phyloP scores from a whole-genome alignment of 2,888 invertebrate species.

The Pyrocoelia pectoralis region DNA sequence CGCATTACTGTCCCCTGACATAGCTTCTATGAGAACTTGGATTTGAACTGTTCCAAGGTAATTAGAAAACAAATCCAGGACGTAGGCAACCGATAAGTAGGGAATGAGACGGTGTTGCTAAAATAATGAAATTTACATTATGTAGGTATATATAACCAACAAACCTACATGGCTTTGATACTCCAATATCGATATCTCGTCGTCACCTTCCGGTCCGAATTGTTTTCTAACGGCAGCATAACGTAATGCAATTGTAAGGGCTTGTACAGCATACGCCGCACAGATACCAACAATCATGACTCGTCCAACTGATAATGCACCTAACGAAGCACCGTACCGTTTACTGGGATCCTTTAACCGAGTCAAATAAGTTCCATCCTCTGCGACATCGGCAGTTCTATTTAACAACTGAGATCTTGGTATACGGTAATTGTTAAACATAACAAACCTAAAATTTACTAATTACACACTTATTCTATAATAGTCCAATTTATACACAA shows the following conservation, averaged over 20 bases:
- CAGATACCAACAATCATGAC: slow-evolving; percentile 73
- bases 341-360: slow-evolving; percentile 84
- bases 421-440: slow-evolving; percentile 82
- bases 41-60: slow-evolving; percentile 60
- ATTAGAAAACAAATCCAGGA: slow-evolving; percentile 66
- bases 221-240: slow-evolving; percentile 89
- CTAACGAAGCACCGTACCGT: slow-evolving; percentile 61
- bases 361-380: slow-evolving; percentile 82
- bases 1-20: slow-evolving; percentile 39
- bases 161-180: slow-evolving; percentile 88
- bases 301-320: slow-evolving; percentile 83
- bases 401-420: slow-evolving; percentile 83
- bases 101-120: slow-evolving; percentile 79
- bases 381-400: slow-evolving; percentile 85
- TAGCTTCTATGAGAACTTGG: slow-evolving; percentile 32
- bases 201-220: slow-evolving; percentile 78
- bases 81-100: slow-evolving; percentile 70
- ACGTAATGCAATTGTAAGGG: slow-evolving; percentile 82
- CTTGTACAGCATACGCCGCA: slow-evolving; percentile 71
- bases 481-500: neutral
- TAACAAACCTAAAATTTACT: slow-evolving; percentile 65
- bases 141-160: too few species aligned
- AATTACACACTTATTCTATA: slow-evolving; percentile 54
- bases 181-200: slow-evolving; percentile 87
- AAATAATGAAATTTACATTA: slow-evolving; percentile 34